phyloP scores from a whole-genome alignment of 1,140 invertebrate species.

The Drosophila bocki region DNA sequence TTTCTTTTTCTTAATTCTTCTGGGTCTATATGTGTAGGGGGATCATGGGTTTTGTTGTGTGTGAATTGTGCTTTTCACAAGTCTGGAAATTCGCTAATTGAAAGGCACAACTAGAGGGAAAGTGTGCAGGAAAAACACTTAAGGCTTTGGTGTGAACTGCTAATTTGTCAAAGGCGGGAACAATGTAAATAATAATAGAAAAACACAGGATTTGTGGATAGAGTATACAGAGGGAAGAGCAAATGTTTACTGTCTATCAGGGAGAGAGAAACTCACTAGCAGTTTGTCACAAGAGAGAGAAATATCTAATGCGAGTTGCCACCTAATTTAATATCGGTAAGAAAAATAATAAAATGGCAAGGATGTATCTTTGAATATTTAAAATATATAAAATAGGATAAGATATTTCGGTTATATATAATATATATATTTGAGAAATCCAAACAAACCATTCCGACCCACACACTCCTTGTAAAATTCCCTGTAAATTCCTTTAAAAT shows the following conservation, averaged over 20 bases:
- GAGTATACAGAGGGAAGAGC: not conserved
- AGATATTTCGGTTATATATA: too few species aligned
- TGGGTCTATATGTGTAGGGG: not conserved
- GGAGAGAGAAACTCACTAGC: not conserved
- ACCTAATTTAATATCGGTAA: not conserved
- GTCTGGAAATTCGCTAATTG: slow-evolving; percentile 41
- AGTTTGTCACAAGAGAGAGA: not conserved
- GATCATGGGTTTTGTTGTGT: slow-evolving; percentile 6
- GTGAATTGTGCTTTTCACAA: slow-evolving; percentile 5
- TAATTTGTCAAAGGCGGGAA: slow-evolving; percentile 50
- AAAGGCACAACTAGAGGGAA: slow-evolving; percentile 10
- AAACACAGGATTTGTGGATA: not conserved
- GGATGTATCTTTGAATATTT: too few species aligned
- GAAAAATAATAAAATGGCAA: too few species aligned
- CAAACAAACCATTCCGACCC: not conserved
- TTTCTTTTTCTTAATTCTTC: not conserved
- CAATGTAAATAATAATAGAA: not conserved
- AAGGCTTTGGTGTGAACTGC: slow-evolving; percentile 42
- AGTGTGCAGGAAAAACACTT: slow-evolving; percentile 12
- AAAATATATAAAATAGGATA: too few species aligned
- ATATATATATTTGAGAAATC: too few species aligned
- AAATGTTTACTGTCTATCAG: not conserved
- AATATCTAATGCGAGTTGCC: not conserved
- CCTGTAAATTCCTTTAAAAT: slow-evolving; percentile 18
- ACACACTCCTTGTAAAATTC: not conserved